Conservation (phyloP, 2,888 invertebrate genomes). For the Philaethria dido region DNA sequence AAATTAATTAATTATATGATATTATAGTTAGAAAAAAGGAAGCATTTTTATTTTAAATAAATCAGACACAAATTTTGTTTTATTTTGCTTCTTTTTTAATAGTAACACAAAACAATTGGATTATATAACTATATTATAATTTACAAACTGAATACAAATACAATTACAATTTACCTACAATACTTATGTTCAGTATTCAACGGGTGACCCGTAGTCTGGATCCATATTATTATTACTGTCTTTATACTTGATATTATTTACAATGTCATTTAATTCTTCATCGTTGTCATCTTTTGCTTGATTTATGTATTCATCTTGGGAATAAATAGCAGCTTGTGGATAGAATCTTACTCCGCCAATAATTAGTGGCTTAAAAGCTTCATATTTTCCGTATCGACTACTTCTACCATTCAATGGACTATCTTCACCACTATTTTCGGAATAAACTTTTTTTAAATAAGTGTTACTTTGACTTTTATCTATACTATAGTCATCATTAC, state of each 20-base stretch:
- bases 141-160: background rate
- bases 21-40: too few relatives aligned
- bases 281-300: constrained; percentile 28
- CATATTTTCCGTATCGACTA: constrained; percentile 53
- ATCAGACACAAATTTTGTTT: background rate
- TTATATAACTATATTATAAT: background rate
- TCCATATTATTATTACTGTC: constrained; percentile 65
- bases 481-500: constrained; percentile 44
- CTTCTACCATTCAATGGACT: constrained; percentile 48
- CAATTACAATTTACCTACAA: background rate
- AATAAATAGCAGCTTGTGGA: constrained; percentile 54
- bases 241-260: constrained; percentile 49
- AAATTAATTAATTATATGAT: too few relatives aligned
- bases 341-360: constrained; percentile 55
- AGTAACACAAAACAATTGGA: background rate
- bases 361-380: constrained; percentile 55
- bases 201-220: constrained; percentile 59
- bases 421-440: constrained; percentile 34
- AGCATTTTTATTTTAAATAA: background rate
- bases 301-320: constrained; percentile 51
- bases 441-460: constrained; percentile 27
- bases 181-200: constrained; percentile 55
- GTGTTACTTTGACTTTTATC: constrained; percentile 32
- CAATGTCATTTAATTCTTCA: constrained; percentile 22
- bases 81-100: background rate